Evolutionary conservation across 2,888 invertebrate genomes (phyloP).

Genomic region (Germaria angustata): DNA sequence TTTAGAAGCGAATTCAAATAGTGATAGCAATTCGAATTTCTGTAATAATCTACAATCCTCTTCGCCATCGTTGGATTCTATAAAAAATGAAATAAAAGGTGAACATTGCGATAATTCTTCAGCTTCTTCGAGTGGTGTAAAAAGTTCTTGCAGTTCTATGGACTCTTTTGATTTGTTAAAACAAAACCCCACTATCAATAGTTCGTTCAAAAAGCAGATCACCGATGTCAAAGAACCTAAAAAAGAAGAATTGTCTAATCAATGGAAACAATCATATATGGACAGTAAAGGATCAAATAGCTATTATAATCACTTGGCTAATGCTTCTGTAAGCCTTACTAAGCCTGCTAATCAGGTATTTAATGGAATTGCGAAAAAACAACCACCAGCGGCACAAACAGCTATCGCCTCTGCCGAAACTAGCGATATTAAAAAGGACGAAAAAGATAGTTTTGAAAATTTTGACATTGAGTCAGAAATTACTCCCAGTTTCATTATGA

Average conservation of each 20-base stretch:
- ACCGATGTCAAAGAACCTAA: constrained; percentile 35
- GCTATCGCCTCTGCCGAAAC: not conserved
- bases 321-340: constrained; percentile 19
- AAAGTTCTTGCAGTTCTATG: constrained; percentile 66
- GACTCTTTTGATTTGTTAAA: constrained; percentile 76
- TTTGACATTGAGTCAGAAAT: constrained; percentile 80
- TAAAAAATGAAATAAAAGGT: constrained; percentile 77
- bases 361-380: constrained; percentile 55
- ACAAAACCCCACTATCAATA: constrained; percentile 68
- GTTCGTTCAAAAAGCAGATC: constrained; percentile 33
- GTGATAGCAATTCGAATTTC: constrained; percentile 52
- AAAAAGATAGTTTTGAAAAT: constrained; percentile 72
- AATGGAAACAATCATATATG: constrained; percentile 45
- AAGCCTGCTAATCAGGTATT: constrained; percentile 38
- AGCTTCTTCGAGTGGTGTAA: constrained; percentile 33
- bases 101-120: constrained; percentile 71
- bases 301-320: constrained; percentile 56
- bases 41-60: constrained; percentile 51
- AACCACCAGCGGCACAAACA: not conserved
- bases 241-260: constrained; percentile 51
- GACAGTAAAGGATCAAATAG: constrained; percentile 53
- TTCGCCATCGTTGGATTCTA: constrained; percentile 59
- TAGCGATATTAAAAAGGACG: constrained; percentile 42
- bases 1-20: constrained; percentile 16
- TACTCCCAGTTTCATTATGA: constrained; percentile 79